These are phyloP conservation scores for Antrozous pallidus DNA, from an alignment of 2,797 vertebrate genomes.

Conservation along the genomic window DNA sequence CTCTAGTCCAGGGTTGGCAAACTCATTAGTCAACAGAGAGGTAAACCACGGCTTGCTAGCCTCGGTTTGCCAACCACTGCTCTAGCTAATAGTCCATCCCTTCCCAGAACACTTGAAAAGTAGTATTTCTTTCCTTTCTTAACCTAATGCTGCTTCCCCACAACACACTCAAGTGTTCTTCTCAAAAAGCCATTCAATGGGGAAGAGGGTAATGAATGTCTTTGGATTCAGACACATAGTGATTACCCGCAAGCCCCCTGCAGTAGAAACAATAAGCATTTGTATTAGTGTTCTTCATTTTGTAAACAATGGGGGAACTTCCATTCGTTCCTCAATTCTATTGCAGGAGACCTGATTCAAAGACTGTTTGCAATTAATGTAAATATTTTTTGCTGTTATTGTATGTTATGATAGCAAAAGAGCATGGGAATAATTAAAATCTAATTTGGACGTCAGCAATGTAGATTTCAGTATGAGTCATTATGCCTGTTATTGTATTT, in stretches of 20 bases:
- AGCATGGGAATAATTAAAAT: neutral
- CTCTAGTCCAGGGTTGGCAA: too few relatives aligned
- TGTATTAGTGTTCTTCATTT: neutral
- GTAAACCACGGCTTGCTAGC: too few relatives aligned
- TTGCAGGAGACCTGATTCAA: neutral
- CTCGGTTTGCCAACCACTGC: too few relatives aligned
- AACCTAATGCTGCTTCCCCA: neutral
- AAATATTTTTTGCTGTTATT: neutral
- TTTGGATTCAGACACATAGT: neutral
- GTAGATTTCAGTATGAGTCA: neutral
- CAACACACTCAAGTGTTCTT: slow-evolving; percentile 21
- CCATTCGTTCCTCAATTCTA: neutral
- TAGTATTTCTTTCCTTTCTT: neutral
- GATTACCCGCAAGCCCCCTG: slow-evolving; percentile 34
- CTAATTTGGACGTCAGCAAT: neutral
- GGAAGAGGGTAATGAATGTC: slow-evolving; percentile 38
- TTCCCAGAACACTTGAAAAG: neutral
- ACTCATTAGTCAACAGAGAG: too few relatives aligned
- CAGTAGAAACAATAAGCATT: slow-evolving; percentile 28
- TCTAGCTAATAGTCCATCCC: neutral
- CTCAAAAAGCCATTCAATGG: slow-evolving; percentile 5
- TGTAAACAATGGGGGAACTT: slow-evolving; percentile 40
- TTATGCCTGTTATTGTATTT: neutral
- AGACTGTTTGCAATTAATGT: neutral
- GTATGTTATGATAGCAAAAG: neutral